Percentiles rank a stretch among this genome's conserved stretches.
These are phyloP conservation scores for Porphyrio hochstetteri DNA, from an alignment of 2,113 vertebrate genomes.

Conservation along the genomic window DNA sequence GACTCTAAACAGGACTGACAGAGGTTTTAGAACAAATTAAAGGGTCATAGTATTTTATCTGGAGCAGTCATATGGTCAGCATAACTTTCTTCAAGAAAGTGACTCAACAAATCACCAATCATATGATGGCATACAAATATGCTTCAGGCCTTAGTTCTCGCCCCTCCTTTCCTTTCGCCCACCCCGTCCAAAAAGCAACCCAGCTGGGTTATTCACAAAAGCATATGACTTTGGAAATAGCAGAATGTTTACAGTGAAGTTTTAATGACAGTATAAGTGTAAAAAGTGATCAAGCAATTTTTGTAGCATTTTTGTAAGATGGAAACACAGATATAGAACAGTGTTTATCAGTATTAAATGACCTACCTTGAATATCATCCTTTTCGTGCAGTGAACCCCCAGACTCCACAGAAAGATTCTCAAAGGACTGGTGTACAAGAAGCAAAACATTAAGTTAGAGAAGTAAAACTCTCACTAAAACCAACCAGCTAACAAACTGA, in stretches of 20 bases:
- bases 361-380: conserved; percentile 85
- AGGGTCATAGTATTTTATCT: conserved; percentile 51
- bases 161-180: too few species aligned
- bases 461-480: conserved; percentile 5
- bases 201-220: not conserved
- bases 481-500: not conserved
- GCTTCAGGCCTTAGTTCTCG: not conserved
- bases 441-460: conserved; percentile 61
- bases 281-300: not conserved
- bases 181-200: not conserved
- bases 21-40: conserved; percentile 69
- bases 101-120: not conserved
- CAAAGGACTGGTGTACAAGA: conserved; percentile 83
- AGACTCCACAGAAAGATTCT: conserved; percentile 91
- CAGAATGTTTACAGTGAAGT: not conserved
- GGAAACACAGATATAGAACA: not conserved
- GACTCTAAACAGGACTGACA: conserved; percentile 73
- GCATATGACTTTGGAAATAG: not conserved
- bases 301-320: not conserved
- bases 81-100: conserved; percentile 27
- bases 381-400: conserved; percentile 87
- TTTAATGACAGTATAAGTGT: not conserved
- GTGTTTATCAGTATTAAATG: not conserved
- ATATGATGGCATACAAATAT: not conserved
- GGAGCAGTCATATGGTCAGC: conserved; percentile 32